Base-by-base conservation (phyloP, 2,113 vertebrate genomes). In the Triplophysa tibetana region DNA sequence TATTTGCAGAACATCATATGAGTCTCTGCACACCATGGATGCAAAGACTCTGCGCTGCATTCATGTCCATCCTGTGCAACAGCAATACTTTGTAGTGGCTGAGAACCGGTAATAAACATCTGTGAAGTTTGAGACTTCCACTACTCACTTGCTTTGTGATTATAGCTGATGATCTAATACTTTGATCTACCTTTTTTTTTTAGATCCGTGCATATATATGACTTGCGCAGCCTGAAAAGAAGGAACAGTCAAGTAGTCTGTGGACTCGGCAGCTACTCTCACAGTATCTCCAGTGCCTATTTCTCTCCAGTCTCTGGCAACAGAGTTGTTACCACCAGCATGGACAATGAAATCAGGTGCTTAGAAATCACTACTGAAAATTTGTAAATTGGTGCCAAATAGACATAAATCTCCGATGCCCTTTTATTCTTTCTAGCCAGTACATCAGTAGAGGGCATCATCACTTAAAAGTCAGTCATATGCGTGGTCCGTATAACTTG, bases 231-330 rank as follows among this genome's bases (percentile, higher is more conserved):
- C 78, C 87, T 98, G 86, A 94, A 89, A 64, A 8, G 80, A 21
- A 63, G 19, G 0, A 67, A 80, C 33, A 93, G 60, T 75, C 23
- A 80, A 11, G 77, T 94, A 0, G 91, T 97, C 60, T 88, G 91
- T n/a, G 66, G 84, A 52, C 87, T 96, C 1, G 0, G 13, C 0
- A 93, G 93, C 1, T 94, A 97, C 86, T 85, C 81, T 0, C 92
- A 83, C 56, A 93, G 90, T 21, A 88, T 96, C 1, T 89, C 88
- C 68, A 94, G 94, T 0, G 95, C 95, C 0, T 96, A 94, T 76
- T 98, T 98, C 89, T 98, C 96, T 0, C 95, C 96, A 1, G 41
- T 60, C 1, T 94, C 94, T 0, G 96, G 97, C 2, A 94, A 87
- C 90, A 88, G 91, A 74, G 88, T 97, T 6, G 89, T 97, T 78